A percentile compares a stretch with the other conserved stretches of the same genome.
phyloP scores from a whole-genome alignment of 2,113 vertebrate species.

The Oryzias curvinotus region DNA sequence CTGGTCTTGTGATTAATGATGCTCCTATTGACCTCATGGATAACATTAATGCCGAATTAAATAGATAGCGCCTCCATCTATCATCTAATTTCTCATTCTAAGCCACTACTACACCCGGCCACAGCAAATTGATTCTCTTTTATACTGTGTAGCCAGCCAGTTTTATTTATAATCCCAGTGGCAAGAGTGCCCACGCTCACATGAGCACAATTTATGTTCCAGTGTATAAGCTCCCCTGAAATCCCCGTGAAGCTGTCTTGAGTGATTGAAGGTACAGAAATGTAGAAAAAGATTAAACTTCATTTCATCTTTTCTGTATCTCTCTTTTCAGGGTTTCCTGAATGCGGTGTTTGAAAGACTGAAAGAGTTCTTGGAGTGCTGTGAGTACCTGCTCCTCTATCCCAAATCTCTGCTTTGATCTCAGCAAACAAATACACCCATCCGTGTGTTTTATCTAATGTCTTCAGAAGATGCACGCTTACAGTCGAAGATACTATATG shows the following conservation, averaged over 20 bases:
- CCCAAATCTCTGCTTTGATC: conserved; percentile 10
- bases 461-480: conserved; percentile 7
- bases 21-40: conserved; percentile 49
- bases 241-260: conserved; percentile 36
- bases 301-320: conserved; percentile 35
- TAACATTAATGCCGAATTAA: conserved; percentile 57
- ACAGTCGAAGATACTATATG: neutral
- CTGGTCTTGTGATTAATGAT: conserved; percentile 53
- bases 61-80: conserved; percentile 52
- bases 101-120: conserved; percentile 19
- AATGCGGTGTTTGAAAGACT: conserved; percentile 90
- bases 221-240: conserved; percentile 24
- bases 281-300: conserved; percentile 46
- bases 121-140: conserved; percentile 50
- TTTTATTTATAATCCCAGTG: conserved; percentile 26
- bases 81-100: conserved; percentile 50
- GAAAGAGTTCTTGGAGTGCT: conserved; percentile 93
- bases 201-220: conserved; percentile 16
- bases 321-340: conserved; percentile 85
- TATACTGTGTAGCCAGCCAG: conserved; percentile 30
- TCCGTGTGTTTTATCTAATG: conserved; percentile 5
- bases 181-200: conserved; percentile 15
- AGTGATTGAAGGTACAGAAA: conserved; percentile 45
- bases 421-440: conserved; percentile 25
- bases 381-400: conserved; percentile 81